A percentile compares a stretch with the other conserved stretches of the same genome.
phyloP scores from a whole-genome alignment of 2,888 invertebrate species.

The Heliothis peltigera region DNA sequence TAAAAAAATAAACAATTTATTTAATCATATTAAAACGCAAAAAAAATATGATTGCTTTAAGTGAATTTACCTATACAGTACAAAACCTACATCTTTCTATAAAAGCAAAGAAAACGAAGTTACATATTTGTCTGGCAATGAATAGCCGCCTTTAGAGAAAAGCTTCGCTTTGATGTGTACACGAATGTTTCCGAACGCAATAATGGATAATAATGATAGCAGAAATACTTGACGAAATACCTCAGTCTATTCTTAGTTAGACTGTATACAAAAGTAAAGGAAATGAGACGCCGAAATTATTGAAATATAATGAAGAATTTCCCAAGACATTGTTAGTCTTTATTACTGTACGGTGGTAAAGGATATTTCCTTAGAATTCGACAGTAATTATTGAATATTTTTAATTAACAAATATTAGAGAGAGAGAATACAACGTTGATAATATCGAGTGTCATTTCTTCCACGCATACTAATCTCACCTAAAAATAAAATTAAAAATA shows the following conservation, averaged over 20 bases:
- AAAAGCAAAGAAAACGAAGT: conserved; percentile 20
- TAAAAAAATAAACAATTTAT: neutral
- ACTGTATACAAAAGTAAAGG: neutral
- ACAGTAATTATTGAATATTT: too few relatives aligned
- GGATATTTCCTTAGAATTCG: too few relatives aligned
- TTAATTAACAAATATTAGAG: too few relatives aligned
- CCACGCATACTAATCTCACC: too few relatives aligned
- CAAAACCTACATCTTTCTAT: neutral
- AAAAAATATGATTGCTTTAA: neutral
- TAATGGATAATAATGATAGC: conserved; percentile 55
- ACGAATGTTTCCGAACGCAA: conserved; percentile 51
- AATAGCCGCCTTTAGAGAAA: conserved; percentile 24
- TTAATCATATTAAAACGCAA: neutral
- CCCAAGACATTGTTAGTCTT: too few relatives aligned
- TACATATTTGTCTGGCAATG: conserved; percentile 32
- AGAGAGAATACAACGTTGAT: too few relatives aligned
- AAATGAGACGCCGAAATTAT: conserved; percentile 11
- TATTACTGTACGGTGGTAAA: too few relatives aligned
- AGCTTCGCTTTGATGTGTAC: conserved; percentile 49
- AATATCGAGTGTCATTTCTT: too few relatives aligned
- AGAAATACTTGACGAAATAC: conserved; percentile 34
- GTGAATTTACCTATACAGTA: neutral
- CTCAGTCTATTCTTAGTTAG: conserved; percentile 29
- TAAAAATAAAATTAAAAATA: too few relatives aligned
- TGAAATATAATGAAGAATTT: neutral